Base-by-base conservation (phyloP, 2,888 invertebrate species). In the Encarsia formosa region DNA sequence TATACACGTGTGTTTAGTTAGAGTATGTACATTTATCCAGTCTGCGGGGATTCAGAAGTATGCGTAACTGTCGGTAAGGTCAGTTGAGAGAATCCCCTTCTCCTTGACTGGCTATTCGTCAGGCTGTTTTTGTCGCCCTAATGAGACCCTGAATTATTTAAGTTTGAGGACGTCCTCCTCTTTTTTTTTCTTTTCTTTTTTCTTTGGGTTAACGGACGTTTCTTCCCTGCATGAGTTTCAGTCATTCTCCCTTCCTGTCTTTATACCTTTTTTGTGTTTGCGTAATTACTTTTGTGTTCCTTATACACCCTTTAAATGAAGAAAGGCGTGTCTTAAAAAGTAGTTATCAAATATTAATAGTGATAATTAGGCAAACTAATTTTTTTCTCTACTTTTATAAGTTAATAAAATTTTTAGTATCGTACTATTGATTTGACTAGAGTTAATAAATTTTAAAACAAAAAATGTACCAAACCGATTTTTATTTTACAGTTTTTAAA, bases 121-220 rank as follows among this genome's bases (percentile, higher is more conserved):
- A 73, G 70, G 70, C 71, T 71, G 73, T 73, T 73, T 73, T 73
- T 73, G 73, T 73, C 73, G 70, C 73, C 71, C 73, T 73, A 73
- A 73, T 73, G 73, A 73, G 73, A 73, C 68, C 64, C 58, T 73
- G 68, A 73, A 73, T 73, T 71, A 73, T 73, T 73, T 70, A 73
- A 64, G 64, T 62, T 63, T 62, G 47, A 44, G 49, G 45, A 50
- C n/a, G 57, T 53, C 63, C 59, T 49, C 53, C 57, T 52, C 49
- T 26, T 15, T 13, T 34, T 34, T 39, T 22, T 15, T n/a, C 23
- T 22, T 24, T n/a, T 5, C 23, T 9, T 4, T 23, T 18, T 18
- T 5, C 9, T 24, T 24, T 16, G n/a, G 37, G 39, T 11, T 19
- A 23, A 39, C 18, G 18, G 23, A 20, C n/a, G n/a, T n/a, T n/a